Evolutionary conservation across 2,888 invertebrate genomes (phyloP).

Genomic region (Hirtodrosophila cameraria): DNA sequence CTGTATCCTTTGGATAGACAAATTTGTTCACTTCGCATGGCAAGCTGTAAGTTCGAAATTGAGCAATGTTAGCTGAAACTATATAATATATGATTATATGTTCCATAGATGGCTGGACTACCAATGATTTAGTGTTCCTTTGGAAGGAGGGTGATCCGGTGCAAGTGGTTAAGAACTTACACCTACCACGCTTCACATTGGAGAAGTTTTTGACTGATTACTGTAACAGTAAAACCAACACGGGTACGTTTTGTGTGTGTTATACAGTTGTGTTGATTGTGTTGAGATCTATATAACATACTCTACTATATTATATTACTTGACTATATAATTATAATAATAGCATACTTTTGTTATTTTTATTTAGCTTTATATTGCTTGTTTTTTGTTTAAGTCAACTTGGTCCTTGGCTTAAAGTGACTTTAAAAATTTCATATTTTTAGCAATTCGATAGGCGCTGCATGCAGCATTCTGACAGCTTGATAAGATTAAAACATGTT

Average conservation of each 20-base stretch:
- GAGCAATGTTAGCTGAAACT: not conserved
- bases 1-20: conserved; percentile 98
- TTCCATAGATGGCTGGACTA: conserved; percentile 96
- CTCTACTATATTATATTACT: conserved; percentile 9
- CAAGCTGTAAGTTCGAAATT: conserved; percentile 93
- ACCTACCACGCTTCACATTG: conserved; percentile 96
- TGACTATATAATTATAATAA: not conserved
- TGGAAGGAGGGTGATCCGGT: conserved; percentile 98
- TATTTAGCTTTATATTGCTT: not conserved
- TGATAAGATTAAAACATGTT: too few species aligned
- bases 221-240: conserved; percentile 98
- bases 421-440: conserved; percentile 11
- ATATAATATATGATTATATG: not conserved
- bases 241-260: conserved; percentile 87
- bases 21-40: conserved; percentile 96
- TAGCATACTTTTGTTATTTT: conserved; percentile 5
- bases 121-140: conserved; percentile 96
- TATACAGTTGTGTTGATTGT: conserved; percentile 43
- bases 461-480: conserved; percentile 25
- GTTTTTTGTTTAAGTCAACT: conserved; percentile 6
- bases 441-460: conserved; percentile 19
- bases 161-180: conserved; percentile 96
- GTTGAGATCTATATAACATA: conserved; percentile 28
- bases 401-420: conserved; percentile 4
- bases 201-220: conserved; percentile 98